Conservation (phyloP, 2,888 invertebrate species). For the Aspidiotus rigidus region DNA sequence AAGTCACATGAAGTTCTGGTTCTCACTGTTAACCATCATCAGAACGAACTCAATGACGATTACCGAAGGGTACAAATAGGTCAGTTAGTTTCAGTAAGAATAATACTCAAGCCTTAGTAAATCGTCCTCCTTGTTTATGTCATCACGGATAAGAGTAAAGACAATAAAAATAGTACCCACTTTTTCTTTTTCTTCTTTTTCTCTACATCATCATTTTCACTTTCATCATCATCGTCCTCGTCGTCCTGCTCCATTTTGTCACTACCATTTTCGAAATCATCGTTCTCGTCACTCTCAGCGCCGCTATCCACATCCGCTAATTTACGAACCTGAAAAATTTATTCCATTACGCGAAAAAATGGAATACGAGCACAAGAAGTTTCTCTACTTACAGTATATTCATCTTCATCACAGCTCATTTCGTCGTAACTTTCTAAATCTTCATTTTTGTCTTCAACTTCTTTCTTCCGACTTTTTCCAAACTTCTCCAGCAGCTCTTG, state of each 20-base stretch:
- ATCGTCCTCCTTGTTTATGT: no score
- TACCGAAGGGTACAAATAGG: no score
- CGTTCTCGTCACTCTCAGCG: conserved; percentile 9
- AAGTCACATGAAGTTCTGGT: no score
- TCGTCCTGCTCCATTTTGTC: conserved; percentile 45
- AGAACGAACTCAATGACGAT: no score
- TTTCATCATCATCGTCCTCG: conserved; percentile 46
- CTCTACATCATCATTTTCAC: conserved; percentile 46
- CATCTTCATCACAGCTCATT: conserved; percentile 32
- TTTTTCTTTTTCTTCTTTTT: conserved; percentile 52
- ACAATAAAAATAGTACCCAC: conserved; percentile 42
- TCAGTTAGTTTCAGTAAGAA: no score
- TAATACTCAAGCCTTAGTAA: no score
- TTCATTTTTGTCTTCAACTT: conserved; percentile 45
- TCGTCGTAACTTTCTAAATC: conserved; percentile 40
- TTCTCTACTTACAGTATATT: conserved; percentile 17
- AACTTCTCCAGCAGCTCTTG: conserved; percentile 47
- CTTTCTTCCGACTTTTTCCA: conserved; percentile 4
- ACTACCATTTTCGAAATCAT: conserved; percentile 5
- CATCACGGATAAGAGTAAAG: no score
- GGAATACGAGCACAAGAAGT: neutral
- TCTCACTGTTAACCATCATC: no score
- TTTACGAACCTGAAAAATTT: conserved; percentile 16
- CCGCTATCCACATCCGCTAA: conserved; percentile 22
- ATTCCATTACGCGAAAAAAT: neutral